These are phyloP conservation scores for Eublepharis macularius DNA, from an alignment of 2,113 vertebrate species.

Conservation along the genomic window DNA sequence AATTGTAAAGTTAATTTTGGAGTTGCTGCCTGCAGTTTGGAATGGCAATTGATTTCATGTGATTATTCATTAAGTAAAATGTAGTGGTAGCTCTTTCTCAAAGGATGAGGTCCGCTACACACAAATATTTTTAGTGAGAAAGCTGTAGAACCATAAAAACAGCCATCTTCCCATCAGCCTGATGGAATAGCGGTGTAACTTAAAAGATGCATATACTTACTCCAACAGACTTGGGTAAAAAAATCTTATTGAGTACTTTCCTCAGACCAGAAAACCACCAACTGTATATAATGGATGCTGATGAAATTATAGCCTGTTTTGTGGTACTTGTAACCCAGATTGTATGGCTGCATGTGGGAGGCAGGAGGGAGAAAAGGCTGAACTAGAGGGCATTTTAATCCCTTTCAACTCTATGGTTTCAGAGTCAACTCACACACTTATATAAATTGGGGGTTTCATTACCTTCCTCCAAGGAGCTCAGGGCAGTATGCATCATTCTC, in stretches of 20 bases:
- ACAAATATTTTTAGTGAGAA: neutral
- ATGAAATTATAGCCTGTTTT: neutral
- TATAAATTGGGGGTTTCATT: neutral
- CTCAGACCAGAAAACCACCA: neutral
- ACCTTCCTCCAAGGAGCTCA: too few relatives aligned
- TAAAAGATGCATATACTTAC: neutral
- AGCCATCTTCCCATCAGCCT: neutral
- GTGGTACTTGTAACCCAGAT: neutral
- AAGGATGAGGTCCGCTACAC: neutral
- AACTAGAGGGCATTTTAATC: neutral
- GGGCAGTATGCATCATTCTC: too few relatives aligned
- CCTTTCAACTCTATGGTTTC: neutral
- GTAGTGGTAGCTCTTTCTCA: neutral
- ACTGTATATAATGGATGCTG: neutral
- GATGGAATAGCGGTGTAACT: neutral
- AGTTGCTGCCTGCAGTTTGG: neutral
- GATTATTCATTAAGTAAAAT: neutral
- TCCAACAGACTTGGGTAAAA: neutral
- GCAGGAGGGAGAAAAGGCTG: too few relatives aligned
- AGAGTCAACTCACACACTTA: neutral
- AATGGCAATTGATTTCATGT: neutral
- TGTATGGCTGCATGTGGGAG: neutral
- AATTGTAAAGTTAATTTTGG: neutral
- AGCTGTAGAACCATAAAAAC: neutral
- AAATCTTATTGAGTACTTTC: neutral